Conservation (phyloP, 1,140 invertebrate species). For the Drosophila varians region DNA sequence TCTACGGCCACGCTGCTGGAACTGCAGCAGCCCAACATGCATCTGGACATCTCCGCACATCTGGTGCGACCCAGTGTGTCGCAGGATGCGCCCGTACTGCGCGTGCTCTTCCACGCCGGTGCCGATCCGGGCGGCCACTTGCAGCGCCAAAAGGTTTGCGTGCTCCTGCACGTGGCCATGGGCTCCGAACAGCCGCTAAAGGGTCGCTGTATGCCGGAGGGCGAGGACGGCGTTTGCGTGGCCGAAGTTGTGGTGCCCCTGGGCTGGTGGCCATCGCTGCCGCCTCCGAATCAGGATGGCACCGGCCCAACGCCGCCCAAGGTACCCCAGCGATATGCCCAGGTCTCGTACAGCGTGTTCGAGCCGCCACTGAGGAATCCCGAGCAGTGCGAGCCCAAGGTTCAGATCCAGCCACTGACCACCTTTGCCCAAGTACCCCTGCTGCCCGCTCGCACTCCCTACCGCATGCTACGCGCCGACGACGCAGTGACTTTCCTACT, state of each 20-base stretch:
- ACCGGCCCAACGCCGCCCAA: slow-evolving; percentile 86
- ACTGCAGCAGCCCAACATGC: slow-evolving; percentile 88
- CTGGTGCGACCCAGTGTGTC: slow-evolving; percentile 93
- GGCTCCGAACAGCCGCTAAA: slow-evolving; percentile 86
- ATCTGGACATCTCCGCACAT: slow-evolving; percentile 95
- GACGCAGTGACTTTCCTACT: slow-evolving; percentile 92
- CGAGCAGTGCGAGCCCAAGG: slow-evolving; percentile 88
- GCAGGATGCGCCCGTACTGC: slow-evolving; percentile 92
- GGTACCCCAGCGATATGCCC: slow-evolving; percentile 88
- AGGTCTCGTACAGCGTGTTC: slow-evolving; percentile 92
- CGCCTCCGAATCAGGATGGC: slow-evolving; percentile 85
- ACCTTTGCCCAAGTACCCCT: slow-evolving; percentile 86
- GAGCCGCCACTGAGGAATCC: slow-evolving; percentile 89
- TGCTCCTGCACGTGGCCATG: slow-evolving; percentile 89
- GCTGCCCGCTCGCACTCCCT: slow-evolving; percentile 90
- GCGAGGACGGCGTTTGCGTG: slow-evolving; percentile 94
- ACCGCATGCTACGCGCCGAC: slow-evolving; percentile 91
- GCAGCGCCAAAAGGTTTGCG: slow-evolving; percentile 87
- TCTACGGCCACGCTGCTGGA: slow-evolving; percentile 84
- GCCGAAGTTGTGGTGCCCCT: slow-evolving; percentile 91
- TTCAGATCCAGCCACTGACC: slow-evolving; percentile 88
- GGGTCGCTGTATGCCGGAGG: slow-evolving; percentile 93
- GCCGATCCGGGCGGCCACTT: slow-evolving; percentile 87
- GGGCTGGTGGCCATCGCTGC: slow-evolving; percentile 93
- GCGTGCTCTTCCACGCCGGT: slow-evolving; percentile 95